Base-by-base conservation (phyloP, 2,888 invertebrate genomes). In the Lasioglossum malachurum region DNA sequence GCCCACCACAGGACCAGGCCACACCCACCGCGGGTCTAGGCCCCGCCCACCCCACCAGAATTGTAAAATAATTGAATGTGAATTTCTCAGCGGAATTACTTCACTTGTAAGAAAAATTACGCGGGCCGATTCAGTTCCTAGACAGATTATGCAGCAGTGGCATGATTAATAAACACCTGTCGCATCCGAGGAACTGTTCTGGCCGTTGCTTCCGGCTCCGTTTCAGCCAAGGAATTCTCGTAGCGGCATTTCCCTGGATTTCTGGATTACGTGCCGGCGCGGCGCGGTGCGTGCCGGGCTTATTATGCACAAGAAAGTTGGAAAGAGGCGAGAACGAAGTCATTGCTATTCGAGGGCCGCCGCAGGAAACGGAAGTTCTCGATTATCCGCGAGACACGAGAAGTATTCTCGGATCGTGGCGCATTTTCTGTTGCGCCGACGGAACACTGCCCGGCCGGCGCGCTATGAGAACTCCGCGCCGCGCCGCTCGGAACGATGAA, bases 351-450 rank as follows among this genome's bases (percentile, higher is more conserved):
- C 94, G 92, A 91, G 92, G 82, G 82, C 88, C 82, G 86, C 81
- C 90, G 88, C 93, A 92, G 94, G 94, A 94, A 94, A 93, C 94
- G 94, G 94, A 94, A 94, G 93, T 91, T 92, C 90, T 91, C 91
- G 90, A 94, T 94, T 94, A 93, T 91, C 89, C 88, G 64, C 78
- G 82, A 83, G 88, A 88, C 87, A 87, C 91, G 84, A 83, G 82
- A 79, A 82, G 83, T 90, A 90, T 86, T 82, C 90, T 87, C 84
- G 80, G 89, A 91, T 91, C 88, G 78, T 82, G 84, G 83, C 81
- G 89, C 87, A 89, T 91, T 91, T 86, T 83, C 77, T 76, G 74
- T 83, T 73, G 49, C 82, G 71, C 80, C 53, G 78, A 46, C 67
- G 67, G 67, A 75, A 75, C 67, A 23, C 23, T 0, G 53, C 8